phyloP scores from a whole-genome alignment of 2,888 invertebrate species.

The Protula sp. region DNA sequence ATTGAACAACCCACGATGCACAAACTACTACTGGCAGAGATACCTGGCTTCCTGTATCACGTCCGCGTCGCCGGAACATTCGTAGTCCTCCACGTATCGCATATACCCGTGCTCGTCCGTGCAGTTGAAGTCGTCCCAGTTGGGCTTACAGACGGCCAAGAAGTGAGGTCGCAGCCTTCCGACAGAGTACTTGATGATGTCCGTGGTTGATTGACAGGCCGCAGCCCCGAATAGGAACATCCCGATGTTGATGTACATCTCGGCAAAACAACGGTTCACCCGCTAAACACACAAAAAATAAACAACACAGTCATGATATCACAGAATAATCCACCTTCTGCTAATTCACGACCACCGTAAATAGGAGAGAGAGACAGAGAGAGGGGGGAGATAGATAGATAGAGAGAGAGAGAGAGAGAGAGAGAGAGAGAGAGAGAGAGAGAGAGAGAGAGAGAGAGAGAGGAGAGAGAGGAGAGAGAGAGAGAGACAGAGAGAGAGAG shows the following conservation, averaged over 20 bases:
- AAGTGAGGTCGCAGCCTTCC: constrained; percentile 92
- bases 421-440: too few relatives aligned
- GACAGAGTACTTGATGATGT: constrained; percentile 86
- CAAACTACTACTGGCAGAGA: too few relatives aligned
- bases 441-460: too few relatives aligned
- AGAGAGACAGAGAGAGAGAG: too few relatives aligned
- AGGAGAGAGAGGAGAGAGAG: too few relatives aligned
- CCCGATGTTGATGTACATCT: constrained; percentile 53
- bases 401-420: too few relatives aligned
- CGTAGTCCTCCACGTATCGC: constrained; percentile 31
- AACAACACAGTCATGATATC: not conserved
- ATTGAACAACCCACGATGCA: too few relatives aligned
- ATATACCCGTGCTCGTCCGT: constrained; percentile 20
- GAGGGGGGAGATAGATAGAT: too few relatives aligned
- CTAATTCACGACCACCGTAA: not conserved
- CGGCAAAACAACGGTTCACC: constrained; percentile 3
- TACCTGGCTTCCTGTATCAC: constrained; percentile 36
- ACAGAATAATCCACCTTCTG: too few relatives aligned
- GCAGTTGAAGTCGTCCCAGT: constrained; percentile 28
- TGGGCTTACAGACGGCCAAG: constrained; percentile 77
- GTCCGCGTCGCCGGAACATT: constrained; percentile 27
- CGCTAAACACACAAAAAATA: too few relatives aligned
- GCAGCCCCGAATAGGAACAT: constrained; percentile 81
- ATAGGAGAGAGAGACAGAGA: too few relatives aligned
- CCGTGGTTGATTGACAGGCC: constrained; percentile 77